Evolutionary conservation across 2,888 invertebrate genomes (phyloP).

Genomic region (Bellardia bayeri): DNA sequence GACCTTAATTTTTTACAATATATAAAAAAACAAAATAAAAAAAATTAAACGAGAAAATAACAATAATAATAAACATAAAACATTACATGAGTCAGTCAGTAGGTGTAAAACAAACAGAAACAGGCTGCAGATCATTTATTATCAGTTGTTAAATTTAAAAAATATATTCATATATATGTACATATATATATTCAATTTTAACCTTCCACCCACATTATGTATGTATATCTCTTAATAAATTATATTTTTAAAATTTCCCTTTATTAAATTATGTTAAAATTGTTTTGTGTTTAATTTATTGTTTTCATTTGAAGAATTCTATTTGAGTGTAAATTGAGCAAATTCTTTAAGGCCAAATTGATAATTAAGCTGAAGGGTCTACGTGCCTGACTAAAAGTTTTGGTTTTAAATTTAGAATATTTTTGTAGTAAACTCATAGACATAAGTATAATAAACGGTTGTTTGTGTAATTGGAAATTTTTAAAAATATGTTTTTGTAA

Average conservation of each 20-base stretch:
- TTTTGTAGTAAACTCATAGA: neutral
- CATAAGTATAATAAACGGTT: neutral
- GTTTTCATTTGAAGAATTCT: neutral
- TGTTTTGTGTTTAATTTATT: no score
- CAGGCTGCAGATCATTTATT: neutral
- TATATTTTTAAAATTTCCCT: neutral
- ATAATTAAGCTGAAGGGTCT: constrained; percentile 18
- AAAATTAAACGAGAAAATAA: neutral
- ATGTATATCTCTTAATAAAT: no score
- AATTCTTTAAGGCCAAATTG: neutral
- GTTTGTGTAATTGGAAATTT: neutral
- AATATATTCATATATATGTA: no score
- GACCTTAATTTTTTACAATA: constrained; percentile 57
- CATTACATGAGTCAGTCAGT: constrained; percentile 35
- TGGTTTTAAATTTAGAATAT: neutral
- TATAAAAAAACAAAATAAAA: constrained; percentile 18
- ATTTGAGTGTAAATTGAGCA: neutral
- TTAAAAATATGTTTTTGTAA: neutral
- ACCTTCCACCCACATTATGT: neutral
- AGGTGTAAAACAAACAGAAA: neutral
- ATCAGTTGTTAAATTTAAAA: no score
- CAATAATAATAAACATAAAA: constrained; percentile 8
- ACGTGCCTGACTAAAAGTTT: constrained; percentile 32
- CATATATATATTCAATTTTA: neutral
- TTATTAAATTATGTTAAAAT: neutral